Evolutionary conservation across 2,888 invertebrate species (phyloP), one percentile per base, ranked within the genome.

Genomic region (Osedax fenrisi): DNA sequence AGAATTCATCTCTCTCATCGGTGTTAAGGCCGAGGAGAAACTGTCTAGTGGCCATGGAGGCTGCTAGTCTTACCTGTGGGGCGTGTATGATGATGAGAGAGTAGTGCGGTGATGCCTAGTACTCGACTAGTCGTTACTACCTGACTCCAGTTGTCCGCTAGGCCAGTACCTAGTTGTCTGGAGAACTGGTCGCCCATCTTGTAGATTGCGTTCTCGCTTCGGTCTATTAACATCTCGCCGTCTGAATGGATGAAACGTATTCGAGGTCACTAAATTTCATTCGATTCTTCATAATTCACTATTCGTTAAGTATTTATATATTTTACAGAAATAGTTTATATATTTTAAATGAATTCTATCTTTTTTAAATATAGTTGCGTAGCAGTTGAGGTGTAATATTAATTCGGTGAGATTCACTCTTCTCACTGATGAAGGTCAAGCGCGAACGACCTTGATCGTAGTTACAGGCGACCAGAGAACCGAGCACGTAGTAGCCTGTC

Each of bases 71-170:
- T 3, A 87, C 87, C 86, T 86, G 75, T 10, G n/a, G 10, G 56
- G 56, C 13, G 10, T 56, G 10, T 56, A 56, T 56, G n/a, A n/a
- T n/a, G n/a, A n/a, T n/a, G n/a, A n/a, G n/a, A n/a, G n/a, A n/a
- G n/a, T n/a, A n/a, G n/a, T n/a, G n/a, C n/a, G n/a, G n/a, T 56
- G 56, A 56, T 56, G 56, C 17, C 17, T 56, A 56, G 56, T 17
- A 69, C 13, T 5, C 2, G 27, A 17, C n/a, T 22, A 2, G 2
- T n/a, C 2, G n/a, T n/a, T n/a, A n/a, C n/a, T n/a, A 87, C 87
- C 81, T 83, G 83, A 80, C 87, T 87, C 87, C 87, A 87, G 78
- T 87, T 87, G 78, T 87, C 87, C 25, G 86, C 82, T 71, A 87
- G 80, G 5, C 87, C 87, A 67, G 80, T 76, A 5, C 84, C 85